Evolutionary conservation across 2,888 invertebrate species (phyloP).

Genomic region (Archips xylosteana): DNA sequence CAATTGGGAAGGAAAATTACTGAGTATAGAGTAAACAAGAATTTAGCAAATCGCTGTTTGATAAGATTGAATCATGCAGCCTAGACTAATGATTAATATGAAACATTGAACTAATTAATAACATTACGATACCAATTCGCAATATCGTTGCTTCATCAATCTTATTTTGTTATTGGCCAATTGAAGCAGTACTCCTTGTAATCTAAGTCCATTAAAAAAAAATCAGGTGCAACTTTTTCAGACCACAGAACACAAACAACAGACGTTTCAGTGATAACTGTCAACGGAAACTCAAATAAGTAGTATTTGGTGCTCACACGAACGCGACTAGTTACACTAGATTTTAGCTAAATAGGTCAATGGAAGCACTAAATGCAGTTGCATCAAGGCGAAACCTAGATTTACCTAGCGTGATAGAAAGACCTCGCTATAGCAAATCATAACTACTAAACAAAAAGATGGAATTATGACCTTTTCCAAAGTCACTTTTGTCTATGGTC

Average conservation of each 20-base stretch:
- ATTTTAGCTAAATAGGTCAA: slow-evolving; percentile 57
- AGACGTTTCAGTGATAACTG: neutral
- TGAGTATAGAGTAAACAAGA: neutral
- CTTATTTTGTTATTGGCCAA: neutral
- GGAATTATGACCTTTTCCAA: slow-evolving; percentile 36
- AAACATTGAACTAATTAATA: slow-evolving; percentile 5
- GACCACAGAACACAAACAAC: neutral
- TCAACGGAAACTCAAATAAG: slow-evolving; percentile 10
- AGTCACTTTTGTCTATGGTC: slow-evolving; percentile 26
- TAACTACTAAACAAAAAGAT: slow-evolving; percentile 14
- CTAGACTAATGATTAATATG: neutral
- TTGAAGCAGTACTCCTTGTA: neutral
- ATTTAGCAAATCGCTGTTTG: slow-evolving; percentile 13
- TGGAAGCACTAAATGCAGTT: slow-evolving; percentile 52
- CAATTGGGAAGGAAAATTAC: slow-evolving; percentile 30
- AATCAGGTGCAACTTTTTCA: neutral
- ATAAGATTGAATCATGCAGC: slow-evolving; percentile 23
- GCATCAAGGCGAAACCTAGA: slow-evolving; percentile 58
- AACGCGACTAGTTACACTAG: slow-evolving; percentile 30
- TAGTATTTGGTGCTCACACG: neutral
- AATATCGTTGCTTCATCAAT: neutral
- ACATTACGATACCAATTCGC: neutral
- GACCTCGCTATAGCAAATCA: slow-evolving; percentile 32
- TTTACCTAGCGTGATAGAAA: slow-evolving; percentile 52
- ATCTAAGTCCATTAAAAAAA: neutral